Base-by-base conservation (phyloP, 2,797 vertebrate species). In the Fringilla coelebs region DNA sequence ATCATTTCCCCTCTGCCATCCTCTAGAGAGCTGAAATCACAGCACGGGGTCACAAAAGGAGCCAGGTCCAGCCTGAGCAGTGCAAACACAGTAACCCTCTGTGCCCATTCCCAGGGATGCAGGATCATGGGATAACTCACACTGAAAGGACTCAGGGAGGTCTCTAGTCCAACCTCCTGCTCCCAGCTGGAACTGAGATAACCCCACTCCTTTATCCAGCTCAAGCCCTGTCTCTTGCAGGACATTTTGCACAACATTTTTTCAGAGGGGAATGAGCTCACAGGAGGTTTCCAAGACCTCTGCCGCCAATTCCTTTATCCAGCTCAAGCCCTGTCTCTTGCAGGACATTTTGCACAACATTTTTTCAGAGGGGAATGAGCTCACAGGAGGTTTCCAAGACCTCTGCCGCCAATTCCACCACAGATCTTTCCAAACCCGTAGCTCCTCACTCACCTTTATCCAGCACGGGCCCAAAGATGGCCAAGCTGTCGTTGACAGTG, bases 381-480 rank as follows among this genome's bases (percentile, higher is more conserved):
- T 74, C 57, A 22, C 49, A 25, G 54, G 4, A 46, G 25, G 5
- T 67, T 85, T 68, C 45, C 34, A 20, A 60, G 34, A 34, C 36
- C 20, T 67, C 43, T 79, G 55, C 48, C 36, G 11, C 66, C 43
- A 1, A 1, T 52, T 72, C 67, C 55, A 46, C 45, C 17, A 4
- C 0, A 2, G 18, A 28, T 11, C 31, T 52, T 6, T 11, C 74
- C 43, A 57, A 24, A 51, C 13, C 34, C 1, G 0, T 2, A 32
- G 41, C 62, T 3, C 31, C 5, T 13, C 18, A 66, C 97, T 97
- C 63, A 99, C 99, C 99, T 99, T 99, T 99, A 89, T 99, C 99
- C 85, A 99, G 97, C 83, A 99, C 99, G 0, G 99, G 99, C 41
- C 99, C 99, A 13, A 99, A 99, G 96, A 99, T 99, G 94, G 99